phyloP scores from a whole-genome alignment of 2,113 vertebrate species.

The human (Homo sapiens) region GRCh38 chrX:126726501-126727000 shows the following conservation, averaged over 20 bases:
- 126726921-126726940: no score
- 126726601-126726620: not conserved
- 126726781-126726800: not conserved
- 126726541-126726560: not conserved
- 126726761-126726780: not conserved
- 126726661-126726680: not conserved
- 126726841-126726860: no score
- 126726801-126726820: not conserved
- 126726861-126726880: no score
- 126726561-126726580: not conserved
- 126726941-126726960: no score
- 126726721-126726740: not conserved
- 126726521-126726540: not conserved
- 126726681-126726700: not conserved
- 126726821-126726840: no score
- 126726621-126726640: not conserved
- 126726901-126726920: no score
- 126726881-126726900: no score
- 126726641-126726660: not conserved
- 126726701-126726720: not conserved
- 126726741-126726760: not conserved
- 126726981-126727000: no score
- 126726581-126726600: slow-evolving; percentile 16
- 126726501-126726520: not conserved
- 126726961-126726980: no score